phyloP scores from a whole-genome alignment of 2,797 vertebrate species.

The Salmo trutta region DNA sequence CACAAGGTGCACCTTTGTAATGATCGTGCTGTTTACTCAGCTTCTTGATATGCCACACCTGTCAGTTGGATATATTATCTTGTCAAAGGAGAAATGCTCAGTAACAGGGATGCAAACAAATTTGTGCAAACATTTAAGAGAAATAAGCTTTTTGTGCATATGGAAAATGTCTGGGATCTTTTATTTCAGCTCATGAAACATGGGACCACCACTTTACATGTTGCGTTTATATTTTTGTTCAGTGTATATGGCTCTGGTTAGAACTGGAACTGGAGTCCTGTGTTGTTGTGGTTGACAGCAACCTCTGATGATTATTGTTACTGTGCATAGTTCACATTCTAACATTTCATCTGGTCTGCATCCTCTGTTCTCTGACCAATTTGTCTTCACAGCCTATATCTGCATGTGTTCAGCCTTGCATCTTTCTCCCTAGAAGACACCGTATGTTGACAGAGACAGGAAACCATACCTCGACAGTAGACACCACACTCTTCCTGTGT shows the following conservation, averaged over 20 bases:
- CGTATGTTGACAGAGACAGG: slow-evolving; percentile 25
- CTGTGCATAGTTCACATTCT: slow-evolving; percentile 45
- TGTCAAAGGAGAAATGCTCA: too few species aligned
- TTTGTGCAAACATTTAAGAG: too few species aligned
- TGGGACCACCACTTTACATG: too few species aligned
- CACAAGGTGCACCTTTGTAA: too few species aligned
- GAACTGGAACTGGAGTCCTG: slow-evolving; percentile 11
- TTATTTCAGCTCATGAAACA: too few species aligned
- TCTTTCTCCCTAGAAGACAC: neutral
- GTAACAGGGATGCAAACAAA: too few species aligned
- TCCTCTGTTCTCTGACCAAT: slow-evolving; percentile 40
- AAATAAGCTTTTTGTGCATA: too few species aligned
- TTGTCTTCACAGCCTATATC: slow-evolving; percentile 36
- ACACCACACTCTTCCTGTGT: slow-evolving; percentile 32
- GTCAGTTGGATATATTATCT: too few species aligned
- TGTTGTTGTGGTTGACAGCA: slow-evolving; percentile 19
- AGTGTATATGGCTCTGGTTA: neutral
- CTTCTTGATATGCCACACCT: too few species aligned
- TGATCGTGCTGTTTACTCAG: too few species aligned
- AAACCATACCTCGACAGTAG: slow-evolving; percentile 36
- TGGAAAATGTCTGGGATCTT: too few species aligned
- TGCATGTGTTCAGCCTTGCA: neutral
- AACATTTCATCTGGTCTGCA: slow-evolving; percentile 46
- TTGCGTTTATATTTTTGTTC: too few species aligned
- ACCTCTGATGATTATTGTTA: slow-evolving; percentile 29